A percentile compares a stretch with the other conserved stretches of the same genome.
Evolutionary conservation across 2,113 vertebrate species (phyloP).

Genomic region (Macroglossus sobrinus): DNA sequence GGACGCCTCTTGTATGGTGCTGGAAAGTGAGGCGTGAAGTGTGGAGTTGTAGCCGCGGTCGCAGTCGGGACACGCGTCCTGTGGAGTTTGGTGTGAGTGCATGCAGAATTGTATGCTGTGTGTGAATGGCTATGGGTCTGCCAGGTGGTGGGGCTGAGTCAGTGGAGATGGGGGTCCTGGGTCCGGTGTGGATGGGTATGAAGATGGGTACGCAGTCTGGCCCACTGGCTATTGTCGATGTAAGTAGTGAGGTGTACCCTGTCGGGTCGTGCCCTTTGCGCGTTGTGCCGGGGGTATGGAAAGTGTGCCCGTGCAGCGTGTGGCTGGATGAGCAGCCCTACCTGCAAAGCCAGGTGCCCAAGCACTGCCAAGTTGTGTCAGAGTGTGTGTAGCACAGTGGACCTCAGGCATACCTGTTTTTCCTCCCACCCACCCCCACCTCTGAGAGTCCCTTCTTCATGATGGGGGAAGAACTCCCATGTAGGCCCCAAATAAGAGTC

Average conservation of each 20-base stretch:
- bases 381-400: not conserved
- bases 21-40: not conserved
- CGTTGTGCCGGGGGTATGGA: not conserved
- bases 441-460: not conserved
- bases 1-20: not conserved
- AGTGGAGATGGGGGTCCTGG: not conserved
- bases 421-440: not conserved
- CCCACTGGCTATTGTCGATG: not conserved
- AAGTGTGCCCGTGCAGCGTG: not conserved
- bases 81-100: constrained; percentile 5
- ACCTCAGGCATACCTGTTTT: not conserved
- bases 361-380: not conserved
- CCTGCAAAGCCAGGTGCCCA: not conserved
- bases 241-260: not conserved
- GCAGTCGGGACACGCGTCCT: not conserved
- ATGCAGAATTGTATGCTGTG: not conserved
- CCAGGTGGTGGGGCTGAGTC: not conserved
- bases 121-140: not conserved
- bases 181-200: not conserved
- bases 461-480: not conserved
- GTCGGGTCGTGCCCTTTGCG: not conserved
- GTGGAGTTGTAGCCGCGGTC: not conserved
- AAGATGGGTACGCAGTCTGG: not conserved
- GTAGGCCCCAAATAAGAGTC: not conserved
- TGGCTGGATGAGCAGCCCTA: not conserved